Evolutionary conservation across 2,797 vertebrate genomes (phyloP).

Genomic region (Sebastes minor): DNA sequence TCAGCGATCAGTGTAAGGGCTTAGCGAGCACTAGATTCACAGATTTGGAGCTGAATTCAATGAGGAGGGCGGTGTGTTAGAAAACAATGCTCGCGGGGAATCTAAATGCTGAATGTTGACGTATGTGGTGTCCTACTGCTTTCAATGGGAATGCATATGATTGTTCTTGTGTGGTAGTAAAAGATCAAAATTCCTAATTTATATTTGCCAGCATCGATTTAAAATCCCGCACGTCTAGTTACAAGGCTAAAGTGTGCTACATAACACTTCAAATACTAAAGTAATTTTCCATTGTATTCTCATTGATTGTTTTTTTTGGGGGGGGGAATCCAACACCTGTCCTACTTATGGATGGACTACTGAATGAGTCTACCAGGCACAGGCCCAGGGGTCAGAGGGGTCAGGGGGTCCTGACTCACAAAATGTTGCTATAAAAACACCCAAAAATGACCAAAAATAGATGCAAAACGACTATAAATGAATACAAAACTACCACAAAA

Average conservation of each 20-base stretch:
- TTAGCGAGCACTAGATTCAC: constrained; percentile 58
- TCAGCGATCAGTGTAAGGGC: constrained; percentile 75
- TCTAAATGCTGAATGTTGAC: constrained; percentile 60
- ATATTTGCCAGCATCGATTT: not conserved
- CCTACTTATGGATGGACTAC: no score
- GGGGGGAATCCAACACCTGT: not conserved
- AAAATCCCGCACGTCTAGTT: not conserved
- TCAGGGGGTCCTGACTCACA: no score
- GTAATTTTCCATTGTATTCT: not conserved
- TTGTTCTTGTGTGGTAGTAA: not conserved
- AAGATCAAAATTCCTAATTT: not conserved
- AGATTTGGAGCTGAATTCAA: constrained; percentile 53
- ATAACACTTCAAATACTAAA: not conserved
- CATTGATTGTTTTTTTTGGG: no score
- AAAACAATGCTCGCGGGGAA: constrained; percentile 64
- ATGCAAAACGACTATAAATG: no score
- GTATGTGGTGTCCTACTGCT: not conserved
- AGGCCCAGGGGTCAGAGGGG: no score
- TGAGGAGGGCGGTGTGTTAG: constrained; percentile 49
- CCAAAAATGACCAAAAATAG: no score
- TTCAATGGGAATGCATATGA: not conserved
- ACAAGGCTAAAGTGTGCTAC: not conserved
- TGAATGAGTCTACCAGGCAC: no score
- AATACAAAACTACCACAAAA: no score
- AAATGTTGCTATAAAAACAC: no score